These are phyloP conservation scores for Hermaeophaga mercurialis DNA, from an alignment of 2,888 invertebrate genomes.

Conservation along the genomic window DNA sequence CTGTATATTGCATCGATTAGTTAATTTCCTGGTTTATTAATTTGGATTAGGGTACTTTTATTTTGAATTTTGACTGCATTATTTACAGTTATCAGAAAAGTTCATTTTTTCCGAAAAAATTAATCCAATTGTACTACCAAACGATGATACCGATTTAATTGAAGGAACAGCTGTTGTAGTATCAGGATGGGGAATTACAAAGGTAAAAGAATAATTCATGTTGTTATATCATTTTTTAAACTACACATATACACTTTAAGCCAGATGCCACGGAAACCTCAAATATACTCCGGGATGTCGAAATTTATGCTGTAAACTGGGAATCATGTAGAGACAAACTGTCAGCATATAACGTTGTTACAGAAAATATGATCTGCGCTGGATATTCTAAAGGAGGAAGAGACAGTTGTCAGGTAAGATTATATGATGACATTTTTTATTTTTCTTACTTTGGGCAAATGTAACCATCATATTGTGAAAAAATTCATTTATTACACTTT, in stretches of 20 bases:
- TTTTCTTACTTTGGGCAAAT: too few species aligned
- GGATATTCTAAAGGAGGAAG: slow-evolving; percentile 38
- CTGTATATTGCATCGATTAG: too few species aligned
- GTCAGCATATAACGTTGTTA: slow-evolving; percentile 24
- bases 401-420: slow-evolving; percentile 42
- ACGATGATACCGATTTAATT: slow-evolving; percentile 18
- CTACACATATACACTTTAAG: too few species aligned
- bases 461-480: too few species aligned
- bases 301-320: slow-evolving; percentile 21
- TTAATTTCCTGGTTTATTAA: too few species aligned
- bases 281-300: slow-evolving; percentile 27
- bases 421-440: too few species aligned
- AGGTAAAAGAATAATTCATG: too few species aligned
- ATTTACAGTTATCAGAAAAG: slow-evolving; percentile 33
- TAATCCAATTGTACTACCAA: slow-evolving; percentile 36
- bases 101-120: slow-evolving; percentile 34
- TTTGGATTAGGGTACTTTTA: too few species aligned
- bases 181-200: slow-evolving; percentile 42
- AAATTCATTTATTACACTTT: too few species aligned
- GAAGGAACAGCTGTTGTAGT: slow-evolving; percentile 33
- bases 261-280: slow-evolving; percentile 28
- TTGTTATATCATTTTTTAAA: too few species aligned
- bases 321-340: slow-evolving; percentile 17
- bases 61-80: too few species aligned
- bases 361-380: slow-evolving; percentile 43